Conservation (phyloP, 2,113 vertebrate species). For the Oriolus oriolus region DNA sequence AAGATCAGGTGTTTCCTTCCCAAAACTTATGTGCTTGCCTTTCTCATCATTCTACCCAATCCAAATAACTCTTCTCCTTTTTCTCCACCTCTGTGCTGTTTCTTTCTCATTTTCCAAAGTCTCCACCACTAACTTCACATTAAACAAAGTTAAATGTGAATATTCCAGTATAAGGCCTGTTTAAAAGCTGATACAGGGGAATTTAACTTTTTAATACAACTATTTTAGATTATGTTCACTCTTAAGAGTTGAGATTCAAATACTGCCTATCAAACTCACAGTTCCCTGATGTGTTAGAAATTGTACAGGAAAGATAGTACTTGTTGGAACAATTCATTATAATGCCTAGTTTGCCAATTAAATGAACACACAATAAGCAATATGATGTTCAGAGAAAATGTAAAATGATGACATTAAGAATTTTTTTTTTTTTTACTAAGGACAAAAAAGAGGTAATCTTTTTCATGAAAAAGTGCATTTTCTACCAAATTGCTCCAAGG, state of each 20-base stretch:
- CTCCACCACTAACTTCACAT: not conserved
- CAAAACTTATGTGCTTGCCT: not conserved
- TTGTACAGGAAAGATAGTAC: not conserved
- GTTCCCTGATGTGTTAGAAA: not conserved
- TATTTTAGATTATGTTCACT: not conserved
- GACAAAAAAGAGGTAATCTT: not conserved
- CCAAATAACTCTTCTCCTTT: not conserved
- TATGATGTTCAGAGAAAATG: not conserved
- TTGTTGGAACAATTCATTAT: not conserved
- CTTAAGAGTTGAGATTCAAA: not conserved
- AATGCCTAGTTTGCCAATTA: not conserved
- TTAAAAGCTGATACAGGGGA: not conserved
- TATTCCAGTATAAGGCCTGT: not conserved
- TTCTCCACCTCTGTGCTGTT: not conserved
- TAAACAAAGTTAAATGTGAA: not conserved
- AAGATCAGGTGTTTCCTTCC: not conserved
- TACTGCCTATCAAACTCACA: not conserved
- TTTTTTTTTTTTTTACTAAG: not conserved
- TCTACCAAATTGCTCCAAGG: not conserved
- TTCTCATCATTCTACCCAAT: not conserved
- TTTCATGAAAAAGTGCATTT: not conserved
- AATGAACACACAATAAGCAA: not conserved
- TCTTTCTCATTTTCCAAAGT: not conserved
- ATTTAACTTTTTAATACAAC: not conserved
- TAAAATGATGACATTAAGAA: not conserved